Conservation (phyloP, 2,797 vertebrate species). For the Gymnoscopelus microlampas region DNA sequence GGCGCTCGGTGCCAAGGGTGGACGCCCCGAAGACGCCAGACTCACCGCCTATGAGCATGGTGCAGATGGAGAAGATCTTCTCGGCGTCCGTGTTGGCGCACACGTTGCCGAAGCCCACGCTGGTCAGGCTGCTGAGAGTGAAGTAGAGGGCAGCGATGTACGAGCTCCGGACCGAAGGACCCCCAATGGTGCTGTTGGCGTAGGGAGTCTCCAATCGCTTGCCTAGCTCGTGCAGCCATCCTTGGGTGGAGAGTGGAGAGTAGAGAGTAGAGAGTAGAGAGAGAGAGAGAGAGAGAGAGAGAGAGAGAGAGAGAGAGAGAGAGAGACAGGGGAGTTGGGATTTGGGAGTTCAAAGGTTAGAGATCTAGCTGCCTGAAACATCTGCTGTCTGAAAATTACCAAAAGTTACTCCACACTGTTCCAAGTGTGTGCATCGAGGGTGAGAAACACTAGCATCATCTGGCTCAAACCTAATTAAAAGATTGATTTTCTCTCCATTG, state of each 20-base stretch:
- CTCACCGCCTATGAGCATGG: conserved; percentile 95
- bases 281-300: background rate
- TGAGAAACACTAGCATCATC: too few species aligned
- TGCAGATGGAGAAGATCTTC: conserved; percentile 98
- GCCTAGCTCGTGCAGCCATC: conserved; percentile 95
- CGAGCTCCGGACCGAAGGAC: conserved; percentile 91
- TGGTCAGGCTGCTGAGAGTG: conserved; percentile 98
- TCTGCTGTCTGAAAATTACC: background rate
- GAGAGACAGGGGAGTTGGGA: background rate
- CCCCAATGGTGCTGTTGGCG: conserved; percentile 90
- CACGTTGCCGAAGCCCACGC: conserved; percentile 95
- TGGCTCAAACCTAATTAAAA: too few species aligned
- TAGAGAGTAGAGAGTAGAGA: background rate
- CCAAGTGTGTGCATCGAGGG: too few species aligned
- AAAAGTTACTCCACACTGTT: too few species aligned
- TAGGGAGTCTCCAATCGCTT: conserved; percentile 94
- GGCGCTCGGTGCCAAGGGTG: conserved; percentile 34
- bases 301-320: background rate
- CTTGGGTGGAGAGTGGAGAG: conserved; percentile 68
- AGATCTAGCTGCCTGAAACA: conserved; percentile 8
- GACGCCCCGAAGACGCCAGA: conserved; percentile 23
- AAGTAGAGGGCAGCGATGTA: conserved; percentile 98
- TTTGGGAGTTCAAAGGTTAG: conserved; percentile 1
- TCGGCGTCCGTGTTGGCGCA: conserved; percentile 96
- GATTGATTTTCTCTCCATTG: too few species aligned